phyloP scores from a whole-genome alignment of 1,140 invertebrate genomes.

The Drosophila takahashii region DNA sequence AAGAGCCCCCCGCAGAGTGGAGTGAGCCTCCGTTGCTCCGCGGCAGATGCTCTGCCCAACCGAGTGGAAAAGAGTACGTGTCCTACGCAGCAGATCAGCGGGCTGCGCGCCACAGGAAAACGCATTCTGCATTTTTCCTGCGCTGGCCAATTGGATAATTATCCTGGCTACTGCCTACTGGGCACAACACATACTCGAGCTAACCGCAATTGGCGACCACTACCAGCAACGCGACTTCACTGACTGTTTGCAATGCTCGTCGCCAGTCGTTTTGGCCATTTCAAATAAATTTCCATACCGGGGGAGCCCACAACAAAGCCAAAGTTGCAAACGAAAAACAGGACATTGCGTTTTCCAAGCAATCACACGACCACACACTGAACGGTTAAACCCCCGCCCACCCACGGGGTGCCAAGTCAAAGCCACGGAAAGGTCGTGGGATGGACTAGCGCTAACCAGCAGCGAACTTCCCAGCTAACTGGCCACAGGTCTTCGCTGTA shows the following conservation, averaged over 20 bases:
- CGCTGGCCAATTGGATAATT: slow-evolving; percentile 12
- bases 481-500: slow-evolving; percentile 42
- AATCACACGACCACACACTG: slow-evolving; percentile 22
- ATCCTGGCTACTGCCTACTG: neutral
- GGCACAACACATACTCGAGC: slow-evolving; percentile 1
- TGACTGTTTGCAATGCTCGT: slow-evolving; percentile 56
- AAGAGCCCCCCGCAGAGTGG: neutral
- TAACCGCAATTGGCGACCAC: slow-evolving; percentile 17
- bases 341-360: slow-evolving; percentile 75
- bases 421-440: slow-evolving; percentile 31
- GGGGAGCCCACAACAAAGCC: slow-evolving; percentile 51
- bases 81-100: slow-evolving; percentile 38
- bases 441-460: slow-evolving; percentile 17
- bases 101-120: slow-evolving; percentile 35
- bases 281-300: slow-evolving; percentile 62
- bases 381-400: slow-evolving; percentile 4
- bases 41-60: slow-evolving; percentile 37
- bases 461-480: slow-evolving; percentile 22
- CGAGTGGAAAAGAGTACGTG: slow-evolving; percentile 35
- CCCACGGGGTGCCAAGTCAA: slow-evolving; percentile 7
- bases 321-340: slow-evolving; percentile 76
- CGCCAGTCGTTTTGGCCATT: slow-evolving; percentile 29
- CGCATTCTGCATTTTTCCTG: slow-evolving; percentile 60
- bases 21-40: slow-evolving; percentile 10
- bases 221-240: slow-evolving; percentile 38